A percentile compares a stretch with the other conserved stretches of the same genome.
These are phyloP conservation scores for Hemiscyllium ocellatum DNA, from an alignment of 2,113 vertebrate genomes.

Conservation along the genomic window DNA sequence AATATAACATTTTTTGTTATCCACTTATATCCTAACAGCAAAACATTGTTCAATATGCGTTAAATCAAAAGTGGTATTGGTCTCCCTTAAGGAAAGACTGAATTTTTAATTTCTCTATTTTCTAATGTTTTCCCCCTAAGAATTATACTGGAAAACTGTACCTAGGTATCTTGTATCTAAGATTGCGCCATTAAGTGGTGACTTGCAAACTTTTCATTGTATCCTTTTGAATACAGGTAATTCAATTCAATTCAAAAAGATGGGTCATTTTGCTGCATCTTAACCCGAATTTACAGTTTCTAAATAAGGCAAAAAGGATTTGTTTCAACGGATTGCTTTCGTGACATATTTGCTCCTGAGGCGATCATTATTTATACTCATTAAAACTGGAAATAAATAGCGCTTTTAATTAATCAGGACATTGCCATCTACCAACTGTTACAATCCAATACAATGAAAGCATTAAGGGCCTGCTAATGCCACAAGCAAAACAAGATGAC, in stretches of 20 bases:
- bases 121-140: no score
- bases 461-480: background rate
- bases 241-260: background rate
- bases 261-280: background rate
- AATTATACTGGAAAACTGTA: no score
- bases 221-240: no score
- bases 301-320: no score
- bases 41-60: no score
- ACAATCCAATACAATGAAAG: background rate
- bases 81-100: background rate
- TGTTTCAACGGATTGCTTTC: background rate
- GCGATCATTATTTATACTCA: background rate
- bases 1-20: background rate
- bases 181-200: no score
- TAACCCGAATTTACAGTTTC: background rate
- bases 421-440: background rate
- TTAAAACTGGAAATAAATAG: background rate
- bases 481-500: conserved; percentile 2
- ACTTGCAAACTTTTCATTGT: no score
- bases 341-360: background rate
- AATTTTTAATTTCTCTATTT: no score
- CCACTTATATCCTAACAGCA: background rate
- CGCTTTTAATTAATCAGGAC: background rate
- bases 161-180: no score
- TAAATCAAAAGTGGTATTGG: background rate